These are phyloP conservation scores for Ectobius pallidus DNA, from an alignment of 2,888 invertebrate genomes.

Conservation along the genomic window DNA sequence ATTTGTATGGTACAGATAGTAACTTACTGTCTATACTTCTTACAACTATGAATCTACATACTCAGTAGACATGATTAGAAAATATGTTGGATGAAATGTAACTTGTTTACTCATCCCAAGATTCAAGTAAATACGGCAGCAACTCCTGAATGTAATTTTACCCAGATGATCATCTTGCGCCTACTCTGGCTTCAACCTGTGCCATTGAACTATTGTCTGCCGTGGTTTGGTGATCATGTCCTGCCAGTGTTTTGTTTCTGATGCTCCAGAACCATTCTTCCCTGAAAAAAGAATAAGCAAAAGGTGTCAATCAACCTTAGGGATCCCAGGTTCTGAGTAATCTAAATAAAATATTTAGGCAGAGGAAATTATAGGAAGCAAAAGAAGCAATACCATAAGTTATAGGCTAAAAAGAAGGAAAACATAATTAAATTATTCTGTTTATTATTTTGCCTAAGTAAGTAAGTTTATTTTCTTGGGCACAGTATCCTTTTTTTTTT, in stretches of 20 bases:
- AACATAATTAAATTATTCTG: no score
- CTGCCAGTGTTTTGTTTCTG: constrained; percentile 97
- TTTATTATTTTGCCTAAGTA: no score
- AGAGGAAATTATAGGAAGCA: no score
- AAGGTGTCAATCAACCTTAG: no score
- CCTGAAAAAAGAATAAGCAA: constrained; percentile 62
- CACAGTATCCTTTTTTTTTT: no score
- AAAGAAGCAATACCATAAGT: no score
- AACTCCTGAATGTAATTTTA: no score
- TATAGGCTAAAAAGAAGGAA: no score
- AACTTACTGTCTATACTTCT: not conserved
- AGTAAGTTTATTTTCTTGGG: no score
- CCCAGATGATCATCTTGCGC: no score
- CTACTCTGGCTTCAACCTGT: constrained; percentile 93
- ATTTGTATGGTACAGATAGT: not conserved
- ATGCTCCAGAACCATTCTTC: constrained; percentile 91
- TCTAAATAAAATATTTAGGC: no score
- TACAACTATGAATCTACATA: not conserved
- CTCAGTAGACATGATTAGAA: not conserved
- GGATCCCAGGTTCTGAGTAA: no score
- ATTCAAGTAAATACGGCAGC: constrained; percentile 19
- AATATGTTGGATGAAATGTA: not conserved
- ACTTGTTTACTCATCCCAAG: not conserved
- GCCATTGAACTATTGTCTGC: constrained; percentile 96
- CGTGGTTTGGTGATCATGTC: constrained; percentile 97